Percentiles rank a stretch among this genome's conserved stretches.
Evolutionary conservation across 2,888 invertebrate genomes (phyloP).

Genomic region (Tethea ocularis): DNA sequence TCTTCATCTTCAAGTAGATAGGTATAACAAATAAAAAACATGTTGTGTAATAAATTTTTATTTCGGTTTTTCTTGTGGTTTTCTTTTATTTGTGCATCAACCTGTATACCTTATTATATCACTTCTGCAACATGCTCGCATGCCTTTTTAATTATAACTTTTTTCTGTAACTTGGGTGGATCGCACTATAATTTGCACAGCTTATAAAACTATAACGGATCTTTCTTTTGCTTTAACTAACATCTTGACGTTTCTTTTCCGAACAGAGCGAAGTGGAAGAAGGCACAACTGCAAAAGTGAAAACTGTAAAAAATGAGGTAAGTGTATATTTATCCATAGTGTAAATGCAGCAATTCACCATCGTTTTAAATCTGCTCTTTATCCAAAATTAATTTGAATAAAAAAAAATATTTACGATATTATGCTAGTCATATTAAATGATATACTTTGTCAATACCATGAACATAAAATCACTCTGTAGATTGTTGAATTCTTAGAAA

Average conservation of each 20-base stretch:
- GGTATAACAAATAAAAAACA: neutral
- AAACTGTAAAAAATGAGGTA: constrained; percentile 18
- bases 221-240: constrained; percentile 23
- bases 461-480: too few relatives aligned
- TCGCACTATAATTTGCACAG: constrained; percentile 26
- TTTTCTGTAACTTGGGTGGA: constrained; percentile 30
- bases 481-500: too few relatives aligned
- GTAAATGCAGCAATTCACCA: too few relatives aligned
- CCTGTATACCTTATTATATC: neutral
- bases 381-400: too few relatives aligned
- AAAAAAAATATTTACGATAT: too few relatives aligned
- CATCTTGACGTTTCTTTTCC: constrained; percentile 19
- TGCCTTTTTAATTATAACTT: neutral
- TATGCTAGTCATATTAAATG: too few relatives aligned
- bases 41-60: neutral
- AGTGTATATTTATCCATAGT: constrained; percentile 6
- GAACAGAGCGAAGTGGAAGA: constrained; percentile 25
- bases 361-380: too few relatives aligned
- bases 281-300: constrained; percentile 22
- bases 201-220: constrained; percentile 18
- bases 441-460: too few relatives aligned
- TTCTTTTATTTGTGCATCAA: neutral
- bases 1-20: too few relatives aligned
- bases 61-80: neutral
- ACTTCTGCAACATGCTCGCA: neutral